Evolutionary conservation across 2,113 vertebrate species (phyloP).

Genomic region (Nothobranchius furzeri): DNA sequence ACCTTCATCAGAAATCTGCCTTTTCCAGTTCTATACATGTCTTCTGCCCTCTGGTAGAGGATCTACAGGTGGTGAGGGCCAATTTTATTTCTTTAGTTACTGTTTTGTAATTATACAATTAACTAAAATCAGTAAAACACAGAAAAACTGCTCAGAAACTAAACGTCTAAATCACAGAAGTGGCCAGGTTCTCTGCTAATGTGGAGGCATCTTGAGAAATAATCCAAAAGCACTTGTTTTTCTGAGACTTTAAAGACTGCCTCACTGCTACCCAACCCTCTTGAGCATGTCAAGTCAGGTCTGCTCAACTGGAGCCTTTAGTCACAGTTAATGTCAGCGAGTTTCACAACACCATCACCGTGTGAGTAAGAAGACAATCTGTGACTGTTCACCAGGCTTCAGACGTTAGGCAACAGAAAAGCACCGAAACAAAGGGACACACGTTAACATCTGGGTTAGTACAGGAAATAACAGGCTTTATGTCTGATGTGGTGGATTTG

Average conservation of each 20-base stretch:
- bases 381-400: background rate
- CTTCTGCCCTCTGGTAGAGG: too few relatives aligned
- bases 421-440: constrained; percentile 2
- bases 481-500: background rate
- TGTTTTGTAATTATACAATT: too few relatives aligned
- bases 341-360: constrained; percentile 46
- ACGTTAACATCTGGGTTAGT: constrained; percentile 2
- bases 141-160: too few relatives aligned
- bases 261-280: constrained; percentile 38
- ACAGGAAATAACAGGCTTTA: background rate
- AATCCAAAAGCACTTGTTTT: background rate
- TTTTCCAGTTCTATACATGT: too few relatives aligned
- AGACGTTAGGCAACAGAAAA: background rate
- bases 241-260: constrained; percentile 7
- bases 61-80: too few relatives aligned
- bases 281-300: constrained; percentile 59
- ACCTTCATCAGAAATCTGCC: too few relatives aligned
- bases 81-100: too few relatives aligned
- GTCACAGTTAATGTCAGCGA: constrained; percentile 39
- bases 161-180: too few relatives aligned
- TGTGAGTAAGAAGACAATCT: constrained; percentile 20
- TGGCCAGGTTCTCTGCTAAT: background rate
- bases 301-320: constrained; percentile 23
- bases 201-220: background rate
- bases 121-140: too few relatives aligned